These are phyloP conservation scores for Phacellophora camtschatica DNA, from an alignment of 30 jellyfish, hydroid and myxozoan genomes.

Conservation along the genomic window DNA sequence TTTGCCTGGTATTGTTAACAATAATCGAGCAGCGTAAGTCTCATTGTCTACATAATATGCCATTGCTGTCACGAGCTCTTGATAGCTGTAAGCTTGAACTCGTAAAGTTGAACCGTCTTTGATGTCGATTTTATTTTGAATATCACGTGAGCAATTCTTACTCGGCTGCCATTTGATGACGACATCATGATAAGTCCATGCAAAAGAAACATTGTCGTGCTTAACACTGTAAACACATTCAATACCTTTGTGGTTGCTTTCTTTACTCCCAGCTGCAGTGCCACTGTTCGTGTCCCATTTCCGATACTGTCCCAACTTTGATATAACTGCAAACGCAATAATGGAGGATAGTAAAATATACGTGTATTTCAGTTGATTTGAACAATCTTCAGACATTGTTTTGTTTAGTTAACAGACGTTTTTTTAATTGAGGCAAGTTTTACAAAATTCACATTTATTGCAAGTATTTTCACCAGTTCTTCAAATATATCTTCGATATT, in stretches of 20 bases:
- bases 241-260: not conserved
- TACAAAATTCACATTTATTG: too few relatives aligned
- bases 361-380: not conserved
- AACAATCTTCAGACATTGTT: too few relatives aligned
- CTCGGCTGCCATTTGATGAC: constrained; percentile 61
- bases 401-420: too few relatives aligned
- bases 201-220: constrained; percentile 9
- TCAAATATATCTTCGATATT: too few relatives aligned
- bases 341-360: not conserved
- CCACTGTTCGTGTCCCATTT: not conserved
- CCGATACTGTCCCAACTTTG: constrained; percentile 5
- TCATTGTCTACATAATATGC: constrained; percentile 62
- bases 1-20: constrained; percentile 74
- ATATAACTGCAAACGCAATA: constrained; percentile 2
- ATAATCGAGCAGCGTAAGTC: constrained; percentile 70
- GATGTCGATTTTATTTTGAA: constrained; percentile 3
- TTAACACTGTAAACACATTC: constrained; percentile 27
- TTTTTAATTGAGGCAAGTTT: too few relatives aligned
- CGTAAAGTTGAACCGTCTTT: constrained; percentile 74
- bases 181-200: constrained; percentile 61
- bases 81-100: constrained; percentile 84
- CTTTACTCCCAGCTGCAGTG: not conserved
- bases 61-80: constrained; percentile 68
- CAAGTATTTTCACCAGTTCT: too few relatives aligned
- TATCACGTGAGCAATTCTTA: constrained; percentile 57